A percentile compares a stretch with the other conserved stretches of the same genome.
Conservation (phyloP, 2,113 vertebrate species). For the Phocoena sinus region DNA sequence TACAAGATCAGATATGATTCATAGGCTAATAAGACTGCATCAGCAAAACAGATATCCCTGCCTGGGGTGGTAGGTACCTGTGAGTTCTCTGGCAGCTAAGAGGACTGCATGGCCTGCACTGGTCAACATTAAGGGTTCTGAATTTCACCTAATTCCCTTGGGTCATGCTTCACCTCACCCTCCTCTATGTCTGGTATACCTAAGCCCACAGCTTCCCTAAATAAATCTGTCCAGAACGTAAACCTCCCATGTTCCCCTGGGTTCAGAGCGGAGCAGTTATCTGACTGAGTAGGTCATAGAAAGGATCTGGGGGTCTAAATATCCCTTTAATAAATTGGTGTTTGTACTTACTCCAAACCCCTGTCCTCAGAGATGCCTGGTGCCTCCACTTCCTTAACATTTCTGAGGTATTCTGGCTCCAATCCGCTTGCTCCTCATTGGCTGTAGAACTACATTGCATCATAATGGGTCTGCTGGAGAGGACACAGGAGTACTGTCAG, state of each 20-base stretch:
- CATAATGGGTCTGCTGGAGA: not conserved
- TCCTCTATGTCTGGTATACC: not conserved
- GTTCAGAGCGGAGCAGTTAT: not conserved
- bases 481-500: not conserved
- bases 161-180: not conserved
- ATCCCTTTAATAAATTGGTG: not conserved
- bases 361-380: not conserved
- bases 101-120: not conserved
- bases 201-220: not conserved
- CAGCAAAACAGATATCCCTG: not conserved
- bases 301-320: not conserved
- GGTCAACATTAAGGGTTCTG: not conserved
- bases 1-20: not conserved
- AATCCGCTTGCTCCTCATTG: not conserved
- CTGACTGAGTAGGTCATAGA: not conserved
- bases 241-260: not conserved
- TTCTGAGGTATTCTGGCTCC: not conserved
- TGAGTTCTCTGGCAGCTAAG: not conserved
- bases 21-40: not conserved
- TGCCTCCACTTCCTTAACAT: not conserved
- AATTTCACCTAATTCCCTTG: not conserved
- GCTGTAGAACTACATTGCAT: not conserved
- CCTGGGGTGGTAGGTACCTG: not conserved
- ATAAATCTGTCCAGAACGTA: not conserved
- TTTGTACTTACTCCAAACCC: not conserved